Evolutionary conservation across 2,797 vertebrate genomes (phyloP).

Genomic region (Poeciliopsis turneri): DNA sequence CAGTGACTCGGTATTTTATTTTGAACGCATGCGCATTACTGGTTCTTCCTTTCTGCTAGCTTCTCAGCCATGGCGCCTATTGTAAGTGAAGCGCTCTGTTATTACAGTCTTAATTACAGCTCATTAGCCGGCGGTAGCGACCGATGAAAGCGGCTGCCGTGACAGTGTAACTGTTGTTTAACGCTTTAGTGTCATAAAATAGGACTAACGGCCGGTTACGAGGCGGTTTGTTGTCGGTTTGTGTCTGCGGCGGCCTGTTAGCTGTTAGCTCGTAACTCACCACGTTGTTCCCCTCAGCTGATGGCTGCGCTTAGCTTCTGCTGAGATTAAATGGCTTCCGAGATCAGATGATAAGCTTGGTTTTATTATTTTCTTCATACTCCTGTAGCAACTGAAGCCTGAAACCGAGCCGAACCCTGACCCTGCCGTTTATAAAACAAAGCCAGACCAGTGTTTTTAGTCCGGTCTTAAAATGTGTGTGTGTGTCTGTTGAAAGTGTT

Average conservation of each 20-base stretch:
- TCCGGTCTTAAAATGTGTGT: neutral
- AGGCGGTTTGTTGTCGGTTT: neutral
- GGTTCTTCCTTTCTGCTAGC: conserved; percentile 82
- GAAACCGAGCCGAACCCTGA: neutral
- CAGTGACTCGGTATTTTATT: conserved; percentile 55
- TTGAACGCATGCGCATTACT: conserved; percentile 74
- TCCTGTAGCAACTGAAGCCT: neutral
- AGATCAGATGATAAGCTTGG: neutral
- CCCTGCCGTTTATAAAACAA: neutral
- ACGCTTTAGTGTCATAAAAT: rapidly evolving
- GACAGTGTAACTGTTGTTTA: rapidly evolving
- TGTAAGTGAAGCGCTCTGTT: conserved; percentile 80
- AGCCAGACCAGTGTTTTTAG: neutral
- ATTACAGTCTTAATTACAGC: neutral
- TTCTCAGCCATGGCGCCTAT: conserved; percentile 88
- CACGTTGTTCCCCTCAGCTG: conserved; percentile 41
- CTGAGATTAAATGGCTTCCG: neutral
- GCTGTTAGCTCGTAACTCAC: conserved; percentile 29
- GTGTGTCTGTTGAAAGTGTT: neutral
- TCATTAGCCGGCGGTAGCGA: rapidly evolving
- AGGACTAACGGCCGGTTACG: rapidly evolving
- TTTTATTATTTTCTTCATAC: neutral
- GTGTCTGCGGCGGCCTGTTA: conserved; percentile 21
- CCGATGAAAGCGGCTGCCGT: rapidly evolving
- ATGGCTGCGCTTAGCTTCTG: neutral